Evolutionary conservation across 2,113 vertebrate species (phyloP).

Genomic region (Dolichotis patagonum): DNA sequence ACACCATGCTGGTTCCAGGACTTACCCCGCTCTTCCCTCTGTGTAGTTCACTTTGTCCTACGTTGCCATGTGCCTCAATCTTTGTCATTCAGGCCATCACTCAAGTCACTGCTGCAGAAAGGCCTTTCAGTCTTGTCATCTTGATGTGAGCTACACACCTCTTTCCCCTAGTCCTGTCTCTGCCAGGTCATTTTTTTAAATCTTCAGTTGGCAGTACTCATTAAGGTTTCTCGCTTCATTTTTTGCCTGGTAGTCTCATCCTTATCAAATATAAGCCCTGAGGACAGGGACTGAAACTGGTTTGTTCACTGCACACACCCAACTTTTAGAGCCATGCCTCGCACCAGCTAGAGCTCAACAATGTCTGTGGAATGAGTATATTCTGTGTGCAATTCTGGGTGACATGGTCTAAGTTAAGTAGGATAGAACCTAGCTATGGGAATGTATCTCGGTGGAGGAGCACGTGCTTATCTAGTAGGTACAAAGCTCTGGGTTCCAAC

Average conservation of each 20-base stretch:
- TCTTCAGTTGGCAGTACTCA: neutral
- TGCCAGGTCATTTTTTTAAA: neutral
- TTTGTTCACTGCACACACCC: neutral
- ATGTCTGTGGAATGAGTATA: neutral
- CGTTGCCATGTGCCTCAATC: neutral
- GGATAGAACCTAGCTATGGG: neutral
- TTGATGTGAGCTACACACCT: neutral
- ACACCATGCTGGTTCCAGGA: neutral
- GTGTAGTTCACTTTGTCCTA: neutral
- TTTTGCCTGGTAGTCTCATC: neutral
- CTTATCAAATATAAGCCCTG: neutral
- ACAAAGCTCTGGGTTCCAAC: neutral
- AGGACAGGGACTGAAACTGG: neutral
- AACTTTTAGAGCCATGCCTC: neutral
- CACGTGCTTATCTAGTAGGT: neutral
- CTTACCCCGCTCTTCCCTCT: neutral
- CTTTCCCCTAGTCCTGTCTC: neutral
- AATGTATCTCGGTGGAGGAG: neutral
- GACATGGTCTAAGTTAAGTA: neutral
- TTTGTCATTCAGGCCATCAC: neutral
- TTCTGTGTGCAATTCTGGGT: neutral
- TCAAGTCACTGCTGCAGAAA: neutral
- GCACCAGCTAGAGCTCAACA: no score
- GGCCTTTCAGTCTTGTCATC: neutral
- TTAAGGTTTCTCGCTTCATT: neutral